Conservation (phyloP, 2,797 vertebrate species). For the Fistularia commersonii region DNA sequence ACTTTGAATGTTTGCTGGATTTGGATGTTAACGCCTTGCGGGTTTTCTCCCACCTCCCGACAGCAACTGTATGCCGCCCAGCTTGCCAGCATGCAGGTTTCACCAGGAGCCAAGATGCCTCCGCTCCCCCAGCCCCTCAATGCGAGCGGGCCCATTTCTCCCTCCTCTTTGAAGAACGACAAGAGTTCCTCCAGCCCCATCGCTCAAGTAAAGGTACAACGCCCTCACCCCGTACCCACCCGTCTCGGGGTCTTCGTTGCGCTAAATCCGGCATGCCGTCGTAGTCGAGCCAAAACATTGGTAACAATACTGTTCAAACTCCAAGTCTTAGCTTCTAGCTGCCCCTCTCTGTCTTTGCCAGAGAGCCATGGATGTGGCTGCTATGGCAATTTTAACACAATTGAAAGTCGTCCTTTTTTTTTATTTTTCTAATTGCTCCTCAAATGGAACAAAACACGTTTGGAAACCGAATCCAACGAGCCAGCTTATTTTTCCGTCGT, state of each 20-base stretch:
- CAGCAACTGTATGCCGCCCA: constrained; percentile 99
- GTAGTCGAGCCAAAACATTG: constrained; percentile 47
- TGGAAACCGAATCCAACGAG: constrained; percentile 53
- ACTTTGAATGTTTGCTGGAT: constrained; percentile 74
- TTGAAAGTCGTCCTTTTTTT: constrained; percentile 55
- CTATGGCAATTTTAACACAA: constrained; percentile 61
- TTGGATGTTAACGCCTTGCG: constrained; percentile 73
- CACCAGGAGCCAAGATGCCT: constrained; percentile 98
- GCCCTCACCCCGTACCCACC: constrained; percentile 25
- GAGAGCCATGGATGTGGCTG: constrained; percentile 71
- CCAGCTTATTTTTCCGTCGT: constrained; percentile 51
- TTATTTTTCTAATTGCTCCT: constrained; percentile 38
- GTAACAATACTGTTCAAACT: constrained; percentile 31
- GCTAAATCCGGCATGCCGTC: background rate
- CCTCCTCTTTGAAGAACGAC: constrained; percentile 96
- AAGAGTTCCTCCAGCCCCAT: constrained; percentile 96
- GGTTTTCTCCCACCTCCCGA: constrained; percentile 68
- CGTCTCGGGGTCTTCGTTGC: too few species aligned
- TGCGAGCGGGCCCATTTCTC: constrained; percentile 89
- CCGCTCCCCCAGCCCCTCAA: constrained; percentile 91
- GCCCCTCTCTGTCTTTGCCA: constrained; percentile 29
- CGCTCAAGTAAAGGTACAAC: constrained; percentile 93
- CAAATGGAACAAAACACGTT: constrained; percentile 45
- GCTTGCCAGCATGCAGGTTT: constrained; percentile 99
- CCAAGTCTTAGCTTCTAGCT: constrained; percentile 66